Evolutionary conservation across 2,888 invertebrate species (phyloP).

Genomic region (Rhingia rostrata): DNA sequence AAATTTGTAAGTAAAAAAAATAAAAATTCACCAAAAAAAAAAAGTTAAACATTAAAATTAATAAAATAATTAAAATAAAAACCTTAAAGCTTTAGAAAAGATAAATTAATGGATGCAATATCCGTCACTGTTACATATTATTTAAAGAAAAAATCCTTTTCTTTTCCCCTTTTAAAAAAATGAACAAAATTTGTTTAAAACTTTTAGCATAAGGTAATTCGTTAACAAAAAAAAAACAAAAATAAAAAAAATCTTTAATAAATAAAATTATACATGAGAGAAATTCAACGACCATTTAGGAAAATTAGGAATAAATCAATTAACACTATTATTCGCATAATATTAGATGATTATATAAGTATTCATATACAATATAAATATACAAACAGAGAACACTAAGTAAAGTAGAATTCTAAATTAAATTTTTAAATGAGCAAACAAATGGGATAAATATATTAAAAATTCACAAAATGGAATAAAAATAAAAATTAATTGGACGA

Average conservation of each 20-base stretch:
- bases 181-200: slow-evolving; percentile 51
- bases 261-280: slow-evolving; percentile 64
- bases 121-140: slow-evolving; percentile 38
- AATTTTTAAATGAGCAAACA: slow-evolving; percentile 54
- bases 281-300: slow-evolving; percentile 75
- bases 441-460: slow-evolving; percentile 12
- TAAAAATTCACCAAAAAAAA: slow-evolving; percentile 38
- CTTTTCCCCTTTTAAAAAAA: slow-evolving; percentile 7
- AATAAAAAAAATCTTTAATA: slow-evolving; percentile 10
- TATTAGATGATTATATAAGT: slow-evolving; percentile 54
- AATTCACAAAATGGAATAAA: background rate
- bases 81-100: slow-evolving; percentile 52
- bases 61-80: slow-evolving; percentile 28
- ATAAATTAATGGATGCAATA: slow-evolving; percentile 20
- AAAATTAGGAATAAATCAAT: slow-evolving; percentile 70
- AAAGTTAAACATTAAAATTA: slow-evolving; percentile 60
- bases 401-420: slow-evolving; percentile 74
- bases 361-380: slow-evolving; percentile 48
- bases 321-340: slow-evolving; percentile 49
- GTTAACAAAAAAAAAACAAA: slow-evolving; percentile 46
- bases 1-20: slow-evolving; percentile 25
- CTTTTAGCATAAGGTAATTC: slow-evolving; percentile 39
- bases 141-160: slow-evolving; percentile 19
- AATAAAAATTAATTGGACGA: slow-evolving; percentile 46
- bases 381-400: slow-evolving; percentile 45